Conservation (phyloP, 2,113 vertebrate genomes). For the Gnathonemus longibarbis region DNA sequence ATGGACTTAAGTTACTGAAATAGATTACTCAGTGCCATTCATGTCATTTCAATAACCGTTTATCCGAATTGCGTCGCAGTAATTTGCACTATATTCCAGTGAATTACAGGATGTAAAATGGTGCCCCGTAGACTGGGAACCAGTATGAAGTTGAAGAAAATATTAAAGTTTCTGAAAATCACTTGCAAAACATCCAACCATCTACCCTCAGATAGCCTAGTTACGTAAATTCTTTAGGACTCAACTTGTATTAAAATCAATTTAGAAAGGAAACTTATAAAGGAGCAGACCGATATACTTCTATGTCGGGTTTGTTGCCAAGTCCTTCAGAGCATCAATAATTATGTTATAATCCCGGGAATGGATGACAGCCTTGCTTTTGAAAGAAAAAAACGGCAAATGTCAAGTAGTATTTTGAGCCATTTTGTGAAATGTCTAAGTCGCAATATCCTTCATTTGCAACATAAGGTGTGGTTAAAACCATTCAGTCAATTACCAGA, state of each 20-base stretch:
- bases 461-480: not conserved
- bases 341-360: conserved; percentile 40
- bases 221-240: conserved; percentile 9
- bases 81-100: not conserved
- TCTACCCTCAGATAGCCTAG: not conserved
- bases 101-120: not conserved
- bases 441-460: conserved; percentile 4
- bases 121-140: not conserved
- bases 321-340: conserved; percentile 38
- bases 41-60: not conserved
- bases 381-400: conserved; percentile 38
- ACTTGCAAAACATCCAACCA: not conserved
- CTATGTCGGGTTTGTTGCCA: conserved; percentile 21
- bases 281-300: conserved; percentile 20
- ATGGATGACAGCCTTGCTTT: conserved; percentile 38
- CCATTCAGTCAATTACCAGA: conserved; percentile 44
- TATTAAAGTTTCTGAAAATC: not conserved
- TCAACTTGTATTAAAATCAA: conserved; percentile 34
- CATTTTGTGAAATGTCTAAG: conserved; percentile 29
- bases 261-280: conserved; percentile 23
- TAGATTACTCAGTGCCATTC: not conserved
- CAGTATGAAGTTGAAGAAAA: not conserved
- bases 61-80: not conserved
- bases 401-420: conserved; percentile 48
- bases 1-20: not conserved